Base-by-base conservation (phyloP, 2,888 invertebrate species). In the Lycocerus yunnanus region DNA sequence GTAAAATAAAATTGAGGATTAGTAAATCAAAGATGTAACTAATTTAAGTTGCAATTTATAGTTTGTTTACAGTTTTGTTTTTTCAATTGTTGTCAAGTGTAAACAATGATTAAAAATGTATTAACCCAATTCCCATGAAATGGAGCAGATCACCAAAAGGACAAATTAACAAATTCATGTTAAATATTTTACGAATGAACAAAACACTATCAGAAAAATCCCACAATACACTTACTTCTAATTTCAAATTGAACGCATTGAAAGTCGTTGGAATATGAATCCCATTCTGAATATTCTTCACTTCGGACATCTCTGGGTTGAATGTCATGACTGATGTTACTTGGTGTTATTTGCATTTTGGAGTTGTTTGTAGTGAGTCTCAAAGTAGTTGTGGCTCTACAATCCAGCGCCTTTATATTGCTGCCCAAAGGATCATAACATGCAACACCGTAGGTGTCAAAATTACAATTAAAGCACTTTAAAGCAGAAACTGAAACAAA, bases 211-310 rank as follows among this genome's bases (percentile, higher is more conserved):
- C 13, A 10, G 9, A 18, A 61, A 2, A 15, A 61, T 24, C 13
- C 15, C 16, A 67, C 15, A 67, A 43, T 9, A 16, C 58, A 72
- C 72, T 72, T 72, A 72, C 72, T 15, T 15, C 27, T 11, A 8
- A 9, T 63, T 65, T 68, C 68, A 14, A 63, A 68, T 27, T 72
- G 68, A 11, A 72, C 63, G 15, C 72, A 72, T 65, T 68, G 68
- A 11, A 15, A 72, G 2, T 63, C 72, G 15, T 20, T 72, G 10
- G 72, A 61, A 59, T 61, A 27, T 15, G 58, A 68, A 58, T 15
- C 15, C 16, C 10, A 68, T 58, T 27, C 43, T 3, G 68, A 58
- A 24, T 66, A 27, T 20, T 21, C 9, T 20, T 20, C 20, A 27
- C 15, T 15, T 11, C 15, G 11, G 0, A 66, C n/a, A 21, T 66